These are phyloP conservation scores for Turnix velox DNA, from an alignment of 2,113 vertebrate species.

Conservation along the genomic window DNA sequence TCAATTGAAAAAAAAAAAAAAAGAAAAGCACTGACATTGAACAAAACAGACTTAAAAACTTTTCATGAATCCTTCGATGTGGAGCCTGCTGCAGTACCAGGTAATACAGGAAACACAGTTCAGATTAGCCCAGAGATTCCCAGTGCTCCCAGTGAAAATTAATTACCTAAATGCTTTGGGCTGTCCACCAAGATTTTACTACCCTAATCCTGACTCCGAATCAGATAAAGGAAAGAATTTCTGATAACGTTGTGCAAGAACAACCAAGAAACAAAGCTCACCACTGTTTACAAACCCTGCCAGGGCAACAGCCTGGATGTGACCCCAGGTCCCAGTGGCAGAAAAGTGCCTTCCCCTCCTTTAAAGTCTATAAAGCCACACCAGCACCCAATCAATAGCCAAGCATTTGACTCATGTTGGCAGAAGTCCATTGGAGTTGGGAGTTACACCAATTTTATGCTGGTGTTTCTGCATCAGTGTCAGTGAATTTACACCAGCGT, in stretches of 20 bases:
- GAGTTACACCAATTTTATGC: conserved; percentile 33
- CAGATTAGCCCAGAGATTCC: neutral
- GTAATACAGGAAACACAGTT: neutral
- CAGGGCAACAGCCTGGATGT: neutral
- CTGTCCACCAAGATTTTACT: neutral
- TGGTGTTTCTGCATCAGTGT: conserved; percentile 7
- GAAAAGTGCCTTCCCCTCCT: neutral
- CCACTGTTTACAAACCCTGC: neutral
- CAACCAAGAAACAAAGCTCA: neutral
- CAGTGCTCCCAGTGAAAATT: neutral
- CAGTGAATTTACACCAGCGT: neutral
- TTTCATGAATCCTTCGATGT: neutral
- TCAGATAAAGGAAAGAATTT: neutral
- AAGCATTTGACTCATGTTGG: neutral
- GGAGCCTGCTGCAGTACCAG: neutral
- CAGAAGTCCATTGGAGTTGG: neutral
- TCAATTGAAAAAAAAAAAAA: neutral
- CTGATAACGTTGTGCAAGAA: neutral
- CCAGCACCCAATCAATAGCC: neutral
- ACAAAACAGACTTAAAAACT: neutral
- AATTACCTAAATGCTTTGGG: neutral
- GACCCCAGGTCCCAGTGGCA: neutral
- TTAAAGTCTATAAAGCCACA: neutral
- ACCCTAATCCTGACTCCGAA: neutral
- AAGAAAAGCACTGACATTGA: neutral